These are phyloP conservation scores for Bibio marci DNA, from an alignment of 2,888 invertebrate genomes.

Conservation along the genomic window DNA sequence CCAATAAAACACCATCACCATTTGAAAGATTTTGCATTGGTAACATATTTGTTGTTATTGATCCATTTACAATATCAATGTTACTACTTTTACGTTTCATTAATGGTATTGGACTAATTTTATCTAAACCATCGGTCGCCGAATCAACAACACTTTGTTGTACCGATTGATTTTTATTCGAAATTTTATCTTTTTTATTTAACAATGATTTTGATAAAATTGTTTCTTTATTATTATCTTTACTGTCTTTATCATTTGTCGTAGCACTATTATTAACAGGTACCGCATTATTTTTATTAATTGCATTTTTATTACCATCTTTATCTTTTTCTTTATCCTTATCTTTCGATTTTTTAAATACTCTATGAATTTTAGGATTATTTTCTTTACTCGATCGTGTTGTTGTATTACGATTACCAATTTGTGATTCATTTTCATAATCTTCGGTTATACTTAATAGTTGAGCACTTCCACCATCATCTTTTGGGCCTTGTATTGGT, in stretches of 20 bases:
- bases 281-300: slow-evolving; percentile 10
- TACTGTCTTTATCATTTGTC: slow-evolving; percentile 4
- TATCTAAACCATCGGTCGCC: neutral
- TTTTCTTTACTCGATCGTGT: slow-evolving; percentile 27
- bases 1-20: slow-evolving; percentile 14
- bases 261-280: neutral
- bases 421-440: slow-evolving; percentile 16
- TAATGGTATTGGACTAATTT: slow-evolving; percentile 6
- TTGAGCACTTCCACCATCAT: slow-evolving; percentile 19
- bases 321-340: slow-evolving; percentile 22
- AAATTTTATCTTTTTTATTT: slow-evolving; percentile 8
- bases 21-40: neutral
- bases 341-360: slow-evolving; percentile 29
- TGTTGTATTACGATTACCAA: slow-evolving; percentile 22
- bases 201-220: slow-evolving; percentile 1
- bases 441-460: slow-evolving; percentile 28
- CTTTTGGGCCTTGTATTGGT: slow-evolving; percentile 50
- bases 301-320: slow-evolving; percentile 13
- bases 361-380: slow-evolving; percentile 25
- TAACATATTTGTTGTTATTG: neutral
- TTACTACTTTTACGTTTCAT: slow-evolving; percentile 7
- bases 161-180: slow-evolving; percentile 9
- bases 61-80: slow-evolving; percentile 1
- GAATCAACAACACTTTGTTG: slow-evolving; percentile 5
- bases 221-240: neutral